Percentiles rank a stretch among this genome's conserved stretches.
Evolutionary conservation across 2,113 vertebrate genomes (phyloP).

Genomic region (Oreochromis tanganicae): DNA sequence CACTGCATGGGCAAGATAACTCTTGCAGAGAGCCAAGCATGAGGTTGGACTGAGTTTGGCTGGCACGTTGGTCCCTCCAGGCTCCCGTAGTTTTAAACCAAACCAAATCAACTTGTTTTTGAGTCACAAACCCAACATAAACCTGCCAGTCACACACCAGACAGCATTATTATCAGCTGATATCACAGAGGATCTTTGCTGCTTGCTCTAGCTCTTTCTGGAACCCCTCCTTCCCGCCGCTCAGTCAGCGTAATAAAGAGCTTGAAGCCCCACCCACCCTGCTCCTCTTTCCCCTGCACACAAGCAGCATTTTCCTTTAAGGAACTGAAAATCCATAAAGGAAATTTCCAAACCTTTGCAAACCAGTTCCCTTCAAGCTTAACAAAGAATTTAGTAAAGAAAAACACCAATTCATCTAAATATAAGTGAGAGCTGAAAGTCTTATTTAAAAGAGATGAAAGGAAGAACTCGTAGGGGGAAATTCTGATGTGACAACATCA

Average conservation of each 20-base stretch:
- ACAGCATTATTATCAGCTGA: constrained; percentile 25
- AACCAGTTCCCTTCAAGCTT: not conserved
- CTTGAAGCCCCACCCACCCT: constrained; percentile 13
- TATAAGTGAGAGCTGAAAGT: not conserved
- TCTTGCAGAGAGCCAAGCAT: constrained; percentile 36
- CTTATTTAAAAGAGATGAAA: not conserved
- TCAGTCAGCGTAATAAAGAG: constrained; percentile 1
- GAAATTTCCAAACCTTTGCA: constrained; percentile 15
- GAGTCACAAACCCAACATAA: not conserved
- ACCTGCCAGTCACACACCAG: constrained; percentile 49
- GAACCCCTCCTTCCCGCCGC: not conserved
- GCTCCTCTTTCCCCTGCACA: not conserved
- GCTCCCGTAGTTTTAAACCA: constrained; percentile 3
- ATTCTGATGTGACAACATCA: not conserved
- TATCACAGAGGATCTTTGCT: constrained; percentile 19
- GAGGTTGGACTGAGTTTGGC: constrained; percentile 45
- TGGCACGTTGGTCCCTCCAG: constrained; percentile 28
- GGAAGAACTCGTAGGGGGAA: not conserved
- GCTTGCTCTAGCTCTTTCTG: constrained; percentile 3
- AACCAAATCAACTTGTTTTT: not conserved
- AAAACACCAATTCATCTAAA: not conserved
- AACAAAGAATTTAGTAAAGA: not conserved
- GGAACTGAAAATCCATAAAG: constrained; percentile 49
- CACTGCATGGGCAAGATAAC: constrained; percentile 48
- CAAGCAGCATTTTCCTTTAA: constrained; percentile 50